Percentiles rank a stretch among this genome's conserved stretches.
These are phyloP conservation scores for Rhabdornis inornatus DNA, from an alignment of 2,113 vertebrate species.

Conservation along the genomic window DNA sequence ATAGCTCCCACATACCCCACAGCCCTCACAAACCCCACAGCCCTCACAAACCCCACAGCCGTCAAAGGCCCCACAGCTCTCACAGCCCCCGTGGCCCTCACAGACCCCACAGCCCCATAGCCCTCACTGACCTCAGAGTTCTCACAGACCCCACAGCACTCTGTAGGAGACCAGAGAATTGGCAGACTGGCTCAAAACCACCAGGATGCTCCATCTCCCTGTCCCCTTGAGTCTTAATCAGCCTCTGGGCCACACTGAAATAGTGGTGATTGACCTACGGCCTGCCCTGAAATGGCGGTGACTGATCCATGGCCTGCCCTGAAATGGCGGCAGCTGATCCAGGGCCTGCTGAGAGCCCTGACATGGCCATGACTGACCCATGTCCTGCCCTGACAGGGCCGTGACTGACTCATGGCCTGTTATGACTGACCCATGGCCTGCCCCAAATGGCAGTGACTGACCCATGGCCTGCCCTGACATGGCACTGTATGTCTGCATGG, in stretches of 20 bases:
- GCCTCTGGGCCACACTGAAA: background rate
- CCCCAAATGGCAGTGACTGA: no score
- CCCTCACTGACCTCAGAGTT: background rate
- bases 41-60: background rate
- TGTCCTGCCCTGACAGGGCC: background rate
- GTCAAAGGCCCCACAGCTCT: no score
- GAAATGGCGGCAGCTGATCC: background rate
- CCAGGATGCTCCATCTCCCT: no score
- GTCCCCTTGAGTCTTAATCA: background rate
- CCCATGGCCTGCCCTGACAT: background rate
- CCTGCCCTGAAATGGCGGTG: background rate
- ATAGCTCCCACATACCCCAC: rapidly evolving
- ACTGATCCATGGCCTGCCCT: background rate
- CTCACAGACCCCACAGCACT: background rate
- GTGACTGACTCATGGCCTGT: background rate
- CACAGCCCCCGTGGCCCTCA: no score
- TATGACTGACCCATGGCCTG: background rate
- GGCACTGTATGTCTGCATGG: rapidly evolving
- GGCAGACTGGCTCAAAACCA: background rate
- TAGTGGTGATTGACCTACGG: rapidly evolving
- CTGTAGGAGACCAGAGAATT: background rate
- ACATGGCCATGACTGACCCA: no score
- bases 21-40: no score
- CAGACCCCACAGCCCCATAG: no score
- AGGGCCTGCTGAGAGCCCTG: background rate